phyloP scores from a whole-genome alignment of 2,113 vertebrate species.

The Dipodomys stephensi region DNA sequence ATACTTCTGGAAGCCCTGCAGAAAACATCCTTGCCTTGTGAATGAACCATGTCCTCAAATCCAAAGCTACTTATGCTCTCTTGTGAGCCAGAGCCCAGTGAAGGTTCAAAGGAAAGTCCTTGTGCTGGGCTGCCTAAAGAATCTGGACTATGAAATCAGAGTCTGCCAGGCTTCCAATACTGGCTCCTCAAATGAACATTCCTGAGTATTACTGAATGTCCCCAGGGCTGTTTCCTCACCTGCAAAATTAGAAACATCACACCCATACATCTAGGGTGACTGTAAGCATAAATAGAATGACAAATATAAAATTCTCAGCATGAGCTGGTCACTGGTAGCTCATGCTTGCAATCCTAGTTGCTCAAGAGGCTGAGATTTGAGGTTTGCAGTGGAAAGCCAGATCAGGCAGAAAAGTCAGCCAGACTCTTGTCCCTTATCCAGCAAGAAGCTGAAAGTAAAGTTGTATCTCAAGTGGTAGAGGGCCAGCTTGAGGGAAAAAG shows the following conservation, averaged over 20 bases:
- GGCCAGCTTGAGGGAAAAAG: too few species aligned
- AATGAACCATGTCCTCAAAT: neutral
- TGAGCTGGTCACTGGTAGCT: too few species aligned
- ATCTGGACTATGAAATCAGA: neutral
- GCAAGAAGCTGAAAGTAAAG: too few species aligned
- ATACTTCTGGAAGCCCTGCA: neutral
- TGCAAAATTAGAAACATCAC: neutral
- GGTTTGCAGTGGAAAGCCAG: too few species aligned
- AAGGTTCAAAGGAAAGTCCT: neutral
- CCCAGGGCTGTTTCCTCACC: neutral
- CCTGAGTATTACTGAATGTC: neutral
- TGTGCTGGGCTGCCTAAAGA: neutral
- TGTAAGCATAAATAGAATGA: neutral
- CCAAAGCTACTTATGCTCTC: neutral
- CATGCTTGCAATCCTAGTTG: too few species aligned
- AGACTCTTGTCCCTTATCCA: too few species aligned
- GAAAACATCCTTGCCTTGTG: neutral
- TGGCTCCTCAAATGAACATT: neutral
- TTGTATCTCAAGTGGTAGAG: too few species aligned
- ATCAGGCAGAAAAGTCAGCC: too few species aligned
- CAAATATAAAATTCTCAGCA: neutral
- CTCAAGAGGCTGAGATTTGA: too few species aligned
- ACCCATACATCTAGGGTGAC: neutral
- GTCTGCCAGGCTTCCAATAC: neutral
- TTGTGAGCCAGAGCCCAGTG: neutral